Percentiles rank a stretch among this genome's conserved stretches.
phyloP scores from a whole-genome alignment of 2,797 vertebrate genomes.

The Ceyx erithaca region DNA sequence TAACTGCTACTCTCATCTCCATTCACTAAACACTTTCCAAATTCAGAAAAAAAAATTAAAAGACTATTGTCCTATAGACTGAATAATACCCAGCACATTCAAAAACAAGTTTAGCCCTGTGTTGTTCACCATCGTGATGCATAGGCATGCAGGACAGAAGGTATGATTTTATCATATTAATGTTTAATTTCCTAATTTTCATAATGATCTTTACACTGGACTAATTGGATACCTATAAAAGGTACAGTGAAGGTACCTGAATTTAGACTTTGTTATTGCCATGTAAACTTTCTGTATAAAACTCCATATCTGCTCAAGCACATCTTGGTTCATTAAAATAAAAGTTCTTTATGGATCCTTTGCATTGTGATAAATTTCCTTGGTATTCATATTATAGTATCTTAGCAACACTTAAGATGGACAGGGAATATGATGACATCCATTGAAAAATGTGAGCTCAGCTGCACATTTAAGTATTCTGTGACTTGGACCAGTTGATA shows the following conservation, averaged over 20 bases:
- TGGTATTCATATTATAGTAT: neutral
- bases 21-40: neutral
- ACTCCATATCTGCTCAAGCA: neutral
- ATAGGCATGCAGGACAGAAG: neutral
- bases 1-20: neutral
- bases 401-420: neutral
- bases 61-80: neutral
- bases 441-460: neutral
- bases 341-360: neutral
- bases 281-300: neutral
- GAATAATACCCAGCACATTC: neutral
- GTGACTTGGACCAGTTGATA: neutral
- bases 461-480: neutral
- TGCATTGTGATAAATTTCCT: neutral
- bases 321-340: neutral
- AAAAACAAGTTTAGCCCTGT: neutral
- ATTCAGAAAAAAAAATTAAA: neutral
- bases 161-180: neutral
- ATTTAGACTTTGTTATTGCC: neutral
- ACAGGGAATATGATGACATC: neutral
- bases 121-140: neutral
- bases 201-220: neutral
- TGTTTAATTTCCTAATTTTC: neutral
- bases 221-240: neutral
- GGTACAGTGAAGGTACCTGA: neutral